Percentiles rank a stretch among this genome's conserved stretches.
Conservation (phyloP, 2,113 vertebrate species). For the Cyphomyrus discorhynchus region DNA sequence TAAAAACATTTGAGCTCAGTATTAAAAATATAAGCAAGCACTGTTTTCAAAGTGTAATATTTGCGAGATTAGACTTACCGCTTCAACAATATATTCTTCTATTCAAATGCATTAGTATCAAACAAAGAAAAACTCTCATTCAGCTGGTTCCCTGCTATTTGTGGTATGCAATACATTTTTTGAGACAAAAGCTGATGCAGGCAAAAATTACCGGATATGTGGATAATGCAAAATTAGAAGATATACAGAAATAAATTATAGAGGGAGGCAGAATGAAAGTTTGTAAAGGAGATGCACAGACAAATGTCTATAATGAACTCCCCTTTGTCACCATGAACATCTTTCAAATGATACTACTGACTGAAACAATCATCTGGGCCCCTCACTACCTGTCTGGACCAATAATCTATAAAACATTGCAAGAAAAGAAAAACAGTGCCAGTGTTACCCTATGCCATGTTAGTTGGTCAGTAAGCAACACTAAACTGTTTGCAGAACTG, state of each 20-base stretch:
- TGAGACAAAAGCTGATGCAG: not conserved
- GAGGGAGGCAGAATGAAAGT: conserved; percentile 37
- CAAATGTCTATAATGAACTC: not conserved
- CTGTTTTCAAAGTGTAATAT: not conserved
- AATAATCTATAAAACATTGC: not conserved
- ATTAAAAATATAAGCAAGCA: not conserved
- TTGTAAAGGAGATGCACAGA: not conserved
- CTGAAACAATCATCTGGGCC: not conserved
- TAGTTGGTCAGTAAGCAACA: not conserved
- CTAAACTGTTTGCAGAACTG: not conserved
- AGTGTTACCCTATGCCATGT: not conserved
- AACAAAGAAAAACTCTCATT: not conserved
- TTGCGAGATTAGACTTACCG: not conserved
- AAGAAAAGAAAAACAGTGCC: not conserved
- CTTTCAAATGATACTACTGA: not conserved
- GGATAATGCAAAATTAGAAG: not conserved
- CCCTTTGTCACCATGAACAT: not conserved
- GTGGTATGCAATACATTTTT: not conserved
- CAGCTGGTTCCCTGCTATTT: not conserved
- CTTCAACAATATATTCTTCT: not conserved
- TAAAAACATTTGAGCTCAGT: not conserved
- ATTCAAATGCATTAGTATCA: not conserved
- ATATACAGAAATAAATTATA: conserved; percentile 11
- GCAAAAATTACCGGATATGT: not conserved
- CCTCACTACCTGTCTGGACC: not conserved